Conservation (phyloP, 2,888 invertebrate species). For the Eilema griseolum region DNA sequence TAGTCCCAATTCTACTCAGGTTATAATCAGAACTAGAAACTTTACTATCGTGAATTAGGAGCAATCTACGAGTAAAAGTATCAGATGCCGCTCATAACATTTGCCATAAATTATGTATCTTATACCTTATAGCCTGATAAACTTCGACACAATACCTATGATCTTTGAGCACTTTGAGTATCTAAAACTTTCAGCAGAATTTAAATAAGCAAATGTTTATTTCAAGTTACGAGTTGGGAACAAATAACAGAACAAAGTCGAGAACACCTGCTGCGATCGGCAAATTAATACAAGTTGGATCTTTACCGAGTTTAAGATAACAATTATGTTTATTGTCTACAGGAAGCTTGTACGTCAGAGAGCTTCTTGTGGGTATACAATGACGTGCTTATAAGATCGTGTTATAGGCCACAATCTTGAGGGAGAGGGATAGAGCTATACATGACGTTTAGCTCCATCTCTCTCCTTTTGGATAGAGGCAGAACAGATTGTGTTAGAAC, state of each 20-base stretch:
- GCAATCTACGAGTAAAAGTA: no score
- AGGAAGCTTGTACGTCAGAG: neutral
- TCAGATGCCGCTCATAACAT: neutral
- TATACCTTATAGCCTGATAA: neutral
- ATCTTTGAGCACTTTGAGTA: conserved; percentile 7
- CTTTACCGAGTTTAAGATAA: conserved; percentile 36
- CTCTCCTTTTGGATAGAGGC: neutral
- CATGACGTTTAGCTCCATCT: neutral
- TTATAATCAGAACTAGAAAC: neutral
- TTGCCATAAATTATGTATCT: neutral
- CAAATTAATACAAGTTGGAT: conserved; percentile 59
- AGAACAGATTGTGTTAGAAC: no score
- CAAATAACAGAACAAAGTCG: conserved; percentile 53
- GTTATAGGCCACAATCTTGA: no score
- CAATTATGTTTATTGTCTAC: conserved; percentile 22
- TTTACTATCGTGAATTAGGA: neutral
- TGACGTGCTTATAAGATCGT: neutral
- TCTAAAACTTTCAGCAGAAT: conserved; percentile 23
- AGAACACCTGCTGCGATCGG: conserved; percentile 57
- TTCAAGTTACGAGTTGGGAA: conserved; percentile 43
- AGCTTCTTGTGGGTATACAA: neutral
- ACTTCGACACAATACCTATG: neutral
- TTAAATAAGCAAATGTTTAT: conserved; percentile 48
- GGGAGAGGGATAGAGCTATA: no score
- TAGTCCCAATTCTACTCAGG: no score